Percentiles rank a stretch among this genome's conserved stretches.
phyloP scores from a whole-genome alignment of 2,113 vertebrate species.

The Pionites leucogaster region DNA sequence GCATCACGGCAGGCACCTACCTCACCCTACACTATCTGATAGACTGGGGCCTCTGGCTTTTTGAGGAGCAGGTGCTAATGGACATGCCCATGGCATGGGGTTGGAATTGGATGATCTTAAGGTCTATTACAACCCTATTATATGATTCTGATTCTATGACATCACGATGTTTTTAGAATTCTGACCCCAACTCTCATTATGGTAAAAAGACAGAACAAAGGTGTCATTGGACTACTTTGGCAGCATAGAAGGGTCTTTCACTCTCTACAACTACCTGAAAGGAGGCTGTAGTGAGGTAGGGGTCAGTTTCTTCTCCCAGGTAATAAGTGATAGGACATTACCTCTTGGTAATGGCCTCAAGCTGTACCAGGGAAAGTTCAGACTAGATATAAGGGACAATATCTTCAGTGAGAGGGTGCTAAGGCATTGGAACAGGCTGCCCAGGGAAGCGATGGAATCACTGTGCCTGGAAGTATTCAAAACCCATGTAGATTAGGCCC shows the following conservation, averaged over 20 bases:
- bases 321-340: background rate
- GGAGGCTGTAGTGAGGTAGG: background rate
- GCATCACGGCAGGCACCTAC: background rate
- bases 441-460: background rate
- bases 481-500: background rate
- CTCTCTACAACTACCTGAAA: background rate
- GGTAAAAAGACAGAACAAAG: background rate
- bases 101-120: background rate
- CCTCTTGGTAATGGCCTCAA: background rate
- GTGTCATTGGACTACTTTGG: background rate
- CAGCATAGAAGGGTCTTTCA: background rate
- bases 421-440: background rate
- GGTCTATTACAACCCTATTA: background rate
- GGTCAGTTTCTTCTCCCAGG: background rate
- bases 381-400: background rate
- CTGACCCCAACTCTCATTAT: background rate
- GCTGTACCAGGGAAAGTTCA: background rate
- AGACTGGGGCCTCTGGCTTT: background rate
- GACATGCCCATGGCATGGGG: background rate
- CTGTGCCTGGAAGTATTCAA: background rate
- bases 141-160: background rate
- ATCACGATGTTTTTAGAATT: background rate
- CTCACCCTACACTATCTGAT: fast-evolving
- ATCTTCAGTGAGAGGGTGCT: background rate
- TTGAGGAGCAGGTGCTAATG: background rate